A percentile compares a stretch with the other conserved stretches of the same genome.
Evolutionary conservation across 2,797 vertebrate genomes (phyloP).

Genomic region (Myoxocephalus aenaeus): DNA sequence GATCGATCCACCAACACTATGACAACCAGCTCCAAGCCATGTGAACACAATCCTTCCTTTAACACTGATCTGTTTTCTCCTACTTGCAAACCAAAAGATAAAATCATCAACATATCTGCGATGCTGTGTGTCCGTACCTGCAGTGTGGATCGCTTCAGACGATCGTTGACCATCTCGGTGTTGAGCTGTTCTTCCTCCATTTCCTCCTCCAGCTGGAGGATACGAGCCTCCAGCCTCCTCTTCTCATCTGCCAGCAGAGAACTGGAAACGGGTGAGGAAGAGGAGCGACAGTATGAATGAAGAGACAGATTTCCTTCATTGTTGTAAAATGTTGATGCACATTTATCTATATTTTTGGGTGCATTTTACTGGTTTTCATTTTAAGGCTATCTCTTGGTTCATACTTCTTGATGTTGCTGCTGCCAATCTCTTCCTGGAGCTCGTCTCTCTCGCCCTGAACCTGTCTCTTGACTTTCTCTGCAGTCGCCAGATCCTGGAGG

Average conservation of each 20-base stretch:
- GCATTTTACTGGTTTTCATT: not conserved
- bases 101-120: not conserved
- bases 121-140: slow-evolving; percentile 82
- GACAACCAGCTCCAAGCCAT: not conserved
- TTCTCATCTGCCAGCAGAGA: slow-evolving; percentile 91
- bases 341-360: not conserved
- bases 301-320: not conserved
- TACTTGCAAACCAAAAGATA: not conserved
- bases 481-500: slow-evolving; percentile 91
- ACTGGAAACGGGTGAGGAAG: slow-evolving; percentile 71
- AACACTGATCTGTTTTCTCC: not conserved
- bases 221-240: slow-evolving; percentile 91
- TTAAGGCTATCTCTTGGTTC: slow-evolving; percentile 26
- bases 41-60: not conserved
- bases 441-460: slow-evolving; percentile 95
- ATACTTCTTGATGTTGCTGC: slow-evolving; percentile 91
- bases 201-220: slow-evolving; percentile 94
- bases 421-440: slow-evolving; percentile 92
- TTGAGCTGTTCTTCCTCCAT: slow-evolving; percentile 95
- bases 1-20: not conserved
- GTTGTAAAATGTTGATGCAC: not conserved
- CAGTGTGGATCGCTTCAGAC: slow-evolving; percentile 88
- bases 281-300: not conserved
- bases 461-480: slow-evolving; percentile 92
- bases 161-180: slow-evolving; percentile 92